Percentiles rank a stretch among this genome's conserved stretches.
These are phyloP conservation scores for Malurus alboscapulatus DNA, from an alignment of 2,113 vertebrate genomes.

Conservation along the genomic window DNA sequence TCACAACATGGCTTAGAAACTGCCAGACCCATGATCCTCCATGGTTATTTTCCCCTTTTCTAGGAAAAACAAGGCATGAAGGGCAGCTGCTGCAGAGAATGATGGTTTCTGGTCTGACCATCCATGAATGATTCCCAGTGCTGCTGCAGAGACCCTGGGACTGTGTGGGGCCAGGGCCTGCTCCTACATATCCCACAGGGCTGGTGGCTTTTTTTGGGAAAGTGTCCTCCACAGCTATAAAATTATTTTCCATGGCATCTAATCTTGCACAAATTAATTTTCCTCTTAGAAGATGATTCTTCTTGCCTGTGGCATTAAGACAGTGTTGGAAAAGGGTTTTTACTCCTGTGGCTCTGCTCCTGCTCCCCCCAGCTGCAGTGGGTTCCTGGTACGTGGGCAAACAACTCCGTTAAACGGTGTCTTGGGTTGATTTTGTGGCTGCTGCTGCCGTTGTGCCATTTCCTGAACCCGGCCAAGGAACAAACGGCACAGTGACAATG, in stretches of 20 bases:
- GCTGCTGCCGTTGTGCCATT: neutral
- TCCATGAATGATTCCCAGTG: accelerated
- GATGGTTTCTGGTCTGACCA: accelerated
- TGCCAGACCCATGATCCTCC: accelerated
- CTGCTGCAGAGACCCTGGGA: neutral
- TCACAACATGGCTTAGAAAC: neutral
- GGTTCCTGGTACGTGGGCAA: accelerated
- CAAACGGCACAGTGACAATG: accelerated
- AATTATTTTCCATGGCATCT: neutral
- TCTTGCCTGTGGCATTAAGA: neutral
- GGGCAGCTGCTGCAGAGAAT: neutral
- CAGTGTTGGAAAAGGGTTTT: neutral
- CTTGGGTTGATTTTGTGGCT: neutral
- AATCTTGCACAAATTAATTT: neutral
- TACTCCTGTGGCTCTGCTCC: neutral
- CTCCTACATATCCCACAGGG: neutral
- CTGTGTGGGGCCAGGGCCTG: neutral
- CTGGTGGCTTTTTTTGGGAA: neutral
- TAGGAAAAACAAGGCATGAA: accelerated
- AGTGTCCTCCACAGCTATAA: neutral
- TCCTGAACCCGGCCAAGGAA: neutral
- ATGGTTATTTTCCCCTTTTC: accelerated
- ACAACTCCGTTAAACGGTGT: accelerated
- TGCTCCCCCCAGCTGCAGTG: accelerated
- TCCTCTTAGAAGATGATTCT: neutral